Conservation (phyloP, 2,888 invertebrate genomes). For the Podotricha telesiphe region DNA sequence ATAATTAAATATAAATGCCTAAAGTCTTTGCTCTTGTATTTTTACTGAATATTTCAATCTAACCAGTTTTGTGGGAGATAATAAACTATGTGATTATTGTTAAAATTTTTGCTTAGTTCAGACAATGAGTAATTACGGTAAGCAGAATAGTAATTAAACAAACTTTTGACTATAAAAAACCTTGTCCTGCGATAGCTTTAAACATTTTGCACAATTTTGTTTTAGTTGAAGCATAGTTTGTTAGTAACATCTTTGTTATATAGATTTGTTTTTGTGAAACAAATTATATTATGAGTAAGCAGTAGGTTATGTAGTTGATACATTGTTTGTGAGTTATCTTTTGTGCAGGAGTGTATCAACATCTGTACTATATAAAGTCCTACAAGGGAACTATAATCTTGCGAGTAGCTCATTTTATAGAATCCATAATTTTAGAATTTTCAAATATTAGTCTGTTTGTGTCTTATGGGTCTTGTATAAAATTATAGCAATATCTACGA, state of each 20-base stretch:
- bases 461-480: constrained; percentile 2
- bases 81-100: constrained; percentile 41
- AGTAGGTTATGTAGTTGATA: constrained; percentile 32
- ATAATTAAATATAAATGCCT: constrained; percentile 43
- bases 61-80: constrained; percentile 39
- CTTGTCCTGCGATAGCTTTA: constrained; percentile 34
- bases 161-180: constrained; percentile 14
- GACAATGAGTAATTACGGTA: constrained; percentile 40
- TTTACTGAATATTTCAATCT: constrained; percentile 34
- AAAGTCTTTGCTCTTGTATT: constrained; percentile 38
- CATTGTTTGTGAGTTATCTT: constrained; percentile 44
- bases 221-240: constrained; percentile 38
- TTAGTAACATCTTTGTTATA: constrained; percentile 34
- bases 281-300: constrained; percentile 32
- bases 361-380: constrained; percentile 16
- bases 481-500: constrained; percentile 24
- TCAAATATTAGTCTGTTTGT: constrained; percentile 16
- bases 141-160: constrained; percentile 39
- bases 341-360: constrained; percentile 39
- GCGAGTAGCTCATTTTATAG: constrained; percentile 5
- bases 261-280: constrained; percentile 19
- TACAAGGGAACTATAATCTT: constrained; percentile 5
- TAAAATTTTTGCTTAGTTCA: constrained; percentile 42
- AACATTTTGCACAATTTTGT: constrained; percentile 41
- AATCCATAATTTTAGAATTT: constrained; percentile 7